Base-by-base conservation (phyloP, 2,113 vertebrate genomes). In the Mixornis gularis region DNA sequence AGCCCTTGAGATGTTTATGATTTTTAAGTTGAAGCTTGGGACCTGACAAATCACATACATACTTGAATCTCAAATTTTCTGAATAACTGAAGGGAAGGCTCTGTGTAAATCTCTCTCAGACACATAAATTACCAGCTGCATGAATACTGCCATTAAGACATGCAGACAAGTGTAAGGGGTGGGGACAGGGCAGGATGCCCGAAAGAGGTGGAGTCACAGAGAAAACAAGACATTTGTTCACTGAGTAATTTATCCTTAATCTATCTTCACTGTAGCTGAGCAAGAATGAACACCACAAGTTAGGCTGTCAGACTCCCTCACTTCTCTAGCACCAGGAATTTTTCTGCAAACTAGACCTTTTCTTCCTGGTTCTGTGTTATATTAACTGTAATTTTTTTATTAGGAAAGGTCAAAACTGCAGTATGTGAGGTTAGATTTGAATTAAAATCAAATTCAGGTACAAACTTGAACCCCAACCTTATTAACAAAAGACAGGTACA, bases 61-160 rank as follows among this genome's bases (percentile, higher is more conserved):
- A 32, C 22, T 69, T 76, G 34, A n/a, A 79, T 41, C 80, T 92
- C 72, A 66, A 17, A 79, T 93, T 90, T 95, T 94, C 81, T 93
- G 49, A 79, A 93, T 95, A 96, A 85, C 83, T 93, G 58, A 92
- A 86, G 55, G 17, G 74, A 91, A 79, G 48, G 68, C 43, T 62
- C 78, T 72, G 59, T 79, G 81, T 88, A 94, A 94, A 83, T 94
- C 94, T 71, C 44, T 56, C 60, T 90, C 70, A 93, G 90, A 79
- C 79, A 85, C 69, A 96, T 84, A 95, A 94, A 95, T 95, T 91
- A 94, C 92, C 89, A 95, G 92, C 93, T 93, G 95, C 83, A 66
- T 87, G 71, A 92, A 84, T 88, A 56, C 72, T 93, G 91, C 84
- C 65, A 74, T 91, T 89, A 91, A 96, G 87, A 92, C 76, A 90